Evolutionary conservation across 1,140 invertebrate species (phyloP).

Genomic region (Drusus annulatus): DNA sequence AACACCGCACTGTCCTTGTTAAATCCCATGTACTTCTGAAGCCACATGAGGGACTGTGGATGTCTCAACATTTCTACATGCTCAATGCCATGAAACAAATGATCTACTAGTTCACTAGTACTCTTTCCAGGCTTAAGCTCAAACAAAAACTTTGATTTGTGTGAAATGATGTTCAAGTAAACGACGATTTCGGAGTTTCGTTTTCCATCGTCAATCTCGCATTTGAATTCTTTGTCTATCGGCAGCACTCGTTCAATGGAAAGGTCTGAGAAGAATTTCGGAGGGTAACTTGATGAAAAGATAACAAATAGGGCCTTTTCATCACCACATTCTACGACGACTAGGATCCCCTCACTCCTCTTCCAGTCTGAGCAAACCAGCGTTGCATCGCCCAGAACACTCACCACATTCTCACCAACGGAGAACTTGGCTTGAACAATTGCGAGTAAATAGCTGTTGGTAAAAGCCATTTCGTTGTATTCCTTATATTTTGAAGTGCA

Average conservation of each 20-base stretch:
- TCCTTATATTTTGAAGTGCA: no score
- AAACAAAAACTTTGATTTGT: conserved; percentile 68
- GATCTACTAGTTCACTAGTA: conserved; percentile 69
- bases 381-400: conserved; percentile 66
- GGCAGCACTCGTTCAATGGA: conserved; percentile 82
- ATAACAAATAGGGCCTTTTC: conserved; percentile 68
- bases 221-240: conserved; percentile 83
- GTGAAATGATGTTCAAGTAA: conserved; percentile 69
- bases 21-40: conserved; percentile 66
- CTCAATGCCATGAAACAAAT: conserved; percentile 67
- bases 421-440: conserved; percentile 71
- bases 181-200: conserved; percentile 67
- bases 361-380: conserved; percentile 67
- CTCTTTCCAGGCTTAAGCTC: conserved; percentile 68
- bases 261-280: conserved; percentile 79
- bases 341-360: conserved; percentile 66
- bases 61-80: conserved; percentile 65
- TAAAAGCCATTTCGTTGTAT: conserved; percentile 26
- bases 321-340: conserved; percentile 68
- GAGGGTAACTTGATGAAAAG: conserved; percentile 70
- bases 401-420: conserved; percentile 73
- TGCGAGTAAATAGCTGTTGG: conserved; percentile 35
- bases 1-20: conserved; percentile 64
- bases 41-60: conserved; percentile 67
- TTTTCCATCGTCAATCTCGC: conserved; percentile 77